phyloP scores from a whole-genome alignment of 2,888 invertebrate species.

The Sarcophaga carnaria region DNA sequence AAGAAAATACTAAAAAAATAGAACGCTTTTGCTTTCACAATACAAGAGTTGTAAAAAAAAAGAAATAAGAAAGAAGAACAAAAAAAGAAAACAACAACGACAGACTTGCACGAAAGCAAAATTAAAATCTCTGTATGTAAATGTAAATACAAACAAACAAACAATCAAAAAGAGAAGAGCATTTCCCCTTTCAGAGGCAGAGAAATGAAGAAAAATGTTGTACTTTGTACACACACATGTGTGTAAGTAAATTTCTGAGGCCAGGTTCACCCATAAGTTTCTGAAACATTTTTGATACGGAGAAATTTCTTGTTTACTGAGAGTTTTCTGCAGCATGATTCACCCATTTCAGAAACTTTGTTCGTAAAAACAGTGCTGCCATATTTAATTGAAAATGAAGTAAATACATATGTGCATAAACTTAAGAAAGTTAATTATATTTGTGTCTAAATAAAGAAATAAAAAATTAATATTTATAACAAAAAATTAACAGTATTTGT shows the following conservation, averaged over 20 bases:
- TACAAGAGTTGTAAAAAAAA: conserved; percentile 49
- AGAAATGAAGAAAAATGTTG: not conserved
- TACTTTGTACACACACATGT: not conserved
- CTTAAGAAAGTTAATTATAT: too few species aligned
- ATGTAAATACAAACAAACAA: not conserved
- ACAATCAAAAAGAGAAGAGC: not conserved
- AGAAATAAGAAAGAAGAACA: conserved; percentile 72
- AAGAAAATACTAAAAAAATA: conserved; percentile 57
- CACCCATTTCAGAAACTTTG: too few species aligned
- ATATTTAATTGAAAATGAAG: too few species aligned
- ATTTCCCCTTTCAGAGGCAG: not conserved
- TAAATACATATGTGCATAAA: too few species aligned
- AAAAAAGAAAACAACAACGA: conserved; percentile 65
- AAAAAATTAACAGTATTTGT: too few species aligned
- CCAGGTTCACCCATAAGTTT: too few species aligned
- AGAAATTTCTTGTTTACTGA: too few species aligned
- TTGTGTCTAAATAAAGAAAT: too few species aligned
- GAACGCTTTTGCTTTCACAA: conserved; percentile 74
- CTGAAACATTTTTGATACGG: too few species aligned
- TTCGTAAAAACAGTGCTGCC: too few species aligned
- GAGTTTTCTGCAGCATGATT: too few species aligned
- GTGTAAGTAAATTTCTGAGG: not conserved
- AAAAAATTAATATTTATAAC: too few species aligned
- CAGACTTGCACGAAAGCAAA: conserved; percentile 66
- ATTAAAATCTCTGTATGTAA: conserved; percentile 33